phyloP scores from a whole-genome alignment of 2,888 invertebrate genomes.

The Temnothorax unifasciatus region DNA sequence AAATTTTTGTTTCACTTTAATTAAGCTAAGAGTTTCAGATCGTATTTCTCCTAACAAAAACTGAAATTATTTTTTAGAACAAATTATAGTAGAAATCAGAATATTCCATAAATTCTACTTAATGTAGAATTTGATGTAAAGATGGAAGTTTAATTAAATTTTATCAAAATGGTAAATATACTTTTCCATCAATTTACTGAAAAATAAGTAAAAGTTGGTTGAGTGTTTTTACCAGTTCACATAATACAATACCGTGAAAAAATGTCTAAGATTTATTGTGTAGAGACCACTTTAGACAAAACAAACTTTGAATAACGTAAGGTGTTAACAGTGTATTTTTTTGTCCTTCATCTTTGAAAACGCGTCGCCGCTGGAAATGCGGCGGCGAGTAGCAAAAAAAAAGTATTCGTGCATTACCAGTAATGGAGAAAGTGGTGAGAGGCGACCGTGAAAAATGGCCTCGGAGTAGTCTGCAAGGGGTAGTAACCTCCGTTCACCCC shows the following conservation, averaged over 20 bases:
- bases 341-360: slow-evolving; percentile 6
- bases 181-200: not conserved
- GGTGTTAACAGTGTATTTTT: slow-evolving; percentile 5
- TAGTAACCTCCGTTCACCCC: slow-evolving; percentile 73
- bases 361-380: slow-evolving; percentile 2
- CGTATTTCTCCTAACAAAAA: not conserved
- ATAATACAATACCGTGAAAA: not conserved
- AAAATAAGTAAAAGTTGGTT: not conserved
- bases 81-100: not conserved
- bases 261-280: not conserved
- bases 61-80: not conserved
- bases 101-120: not conserved
- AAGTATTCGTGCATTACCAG: slow-evolving; percentile 15
- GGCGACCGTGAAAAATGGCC: slow-evolving; percentile 71
- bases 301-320: not conserved
- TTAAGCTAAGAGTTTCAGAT: not conserved
- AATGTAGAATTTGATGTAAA: not conserved
- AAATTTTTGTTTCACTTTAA: not conserved
- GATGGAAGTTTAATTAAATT: not conserved
- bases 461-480: slow-evolving; percentile 61
- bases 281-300: not conserved
- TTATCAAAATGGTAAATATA: not conserved
- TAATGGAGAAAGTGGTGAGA: slow-evolving; percentile 40
- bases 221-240: not conserved
- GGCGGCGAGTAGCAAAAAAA: slow-evolving; percentile 26